A percentile compares a stretch with the other conserved stretches of the same genome.
Conservation (phyloP, 1,140 invertebrate species). For the Daktulosphaira vitifoliae region DNA sequence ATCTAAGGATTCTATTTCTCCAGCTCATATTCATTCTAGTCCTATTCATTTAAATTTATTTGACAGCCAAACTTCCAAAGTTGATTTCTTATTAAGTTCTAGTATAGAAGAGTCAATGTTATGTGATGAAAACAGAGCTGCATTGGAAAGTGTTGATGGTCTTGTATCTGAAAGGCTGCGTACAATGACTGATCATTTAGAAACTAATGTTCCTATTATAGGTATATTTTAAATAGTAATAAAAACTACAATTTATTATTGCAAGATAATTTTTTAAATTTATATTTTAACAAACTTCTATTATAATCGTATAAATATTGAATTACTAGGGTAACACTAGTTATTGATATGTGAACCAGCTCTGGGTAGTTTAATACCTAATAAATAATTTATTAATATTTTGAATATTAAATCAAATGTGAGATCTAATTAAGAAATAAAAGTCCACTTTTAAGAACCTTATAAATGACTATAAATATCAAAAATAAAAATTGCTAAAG, state of each 20-base stretch:
- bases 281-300: too few relatives aligned
- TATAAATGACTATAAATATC: too few relatives aligned
- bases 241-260: background rate
- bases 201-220: constrained; percentile 10
- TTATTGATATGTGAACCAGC: too few relatives aligned
- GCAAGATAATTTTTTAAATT: too few relatives aligned
- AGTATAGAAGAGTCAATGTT: constrained; percentile 28
- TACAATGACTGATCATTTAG: constrained; percentile 21
- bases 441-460: too few relatives aligned
- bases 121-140: constrained; percentile 17
- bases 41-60: constrained; percentile 28
- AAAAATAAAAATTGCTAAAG: too few relatives aligned
- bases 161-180: constrained; percentile 27
- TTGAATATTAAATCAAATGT: too few relatives aligned
- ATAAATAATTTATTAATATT: too few relatives aligned
- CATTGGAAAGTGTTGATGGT: constrained; percentile 26
- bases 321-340: too few relatives aligned
- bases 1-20: background rate
- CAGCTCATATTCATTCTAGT: constrained; percentile 20
- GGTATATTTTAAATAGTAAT: background rate
- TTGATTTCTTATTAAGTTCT: constrained; percentile 23
- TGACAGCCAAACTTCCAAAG: constrained; percentile 18
- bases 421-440: too few relatives aligned
- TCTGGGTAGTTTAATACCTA: too few relatives aligned
- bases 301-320: too few relatives aligned